Evolutionary conservation across 2,113 vertebrate genomes (phyloP), one percentile per base, ranked within the genome.

Genomic region (Galeopterus variegatus): DNA sequence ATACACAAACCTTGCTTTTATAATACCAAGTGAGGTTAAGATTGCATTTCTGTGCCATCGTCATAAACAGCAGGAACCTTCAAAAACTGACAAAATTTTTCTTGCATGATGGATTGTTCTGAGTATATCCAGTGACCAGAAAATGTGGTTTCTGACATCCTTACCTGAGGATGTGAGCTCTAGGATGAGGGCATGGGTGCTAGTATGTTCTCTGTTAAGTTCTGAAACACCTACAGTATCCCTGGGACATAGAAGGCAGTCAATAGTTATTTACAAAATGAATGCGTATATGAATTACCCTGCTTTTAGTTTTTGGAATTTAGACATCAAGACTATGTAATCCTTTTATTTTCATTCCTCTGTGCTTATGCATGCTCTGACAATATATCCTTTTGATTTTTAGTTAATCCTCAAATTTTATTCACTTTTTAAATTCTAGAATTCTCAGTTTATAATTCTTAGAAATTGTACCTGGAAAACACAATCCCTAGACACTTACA

Each of bases 131-230:
- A 86, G 26, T n/a, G 18, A 5, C 90, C 13, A 72, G 41, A 79
- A 48, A 15, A 72, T 81, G 50, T 70, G 50, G 18, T 62, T 80
- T 36, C 9, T 41, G 8, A 62, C 24, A 3, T 80, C 26, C 70
- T 18, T 48, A 0, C 14, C 77, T 62, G 6, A 64, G 2, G 52
- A 62, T 6, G 10, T 45, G 28, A 69, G 4, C 2, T 26, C 4
- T 77, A 5, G 11, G 33, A 52, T 8, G 17, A 31, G 8, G 45
- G 1, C 1, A 2, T 24, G 17, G 2, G 5, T 60, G 24, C 60
- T 24, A 10, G 21, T 21, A 17, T 17, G 13, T 67, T 54, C 23
- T 60, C 62, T 85, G 8, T 50, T 52, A 76, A 6, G 50, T 23
- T 85, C 4, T 62, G 62, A 86, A 77, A 45, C 21, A 1, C 12